Conservation (phyloP, 2,113 vertebrate species). For the Bombycilla garrulus region DNA sequence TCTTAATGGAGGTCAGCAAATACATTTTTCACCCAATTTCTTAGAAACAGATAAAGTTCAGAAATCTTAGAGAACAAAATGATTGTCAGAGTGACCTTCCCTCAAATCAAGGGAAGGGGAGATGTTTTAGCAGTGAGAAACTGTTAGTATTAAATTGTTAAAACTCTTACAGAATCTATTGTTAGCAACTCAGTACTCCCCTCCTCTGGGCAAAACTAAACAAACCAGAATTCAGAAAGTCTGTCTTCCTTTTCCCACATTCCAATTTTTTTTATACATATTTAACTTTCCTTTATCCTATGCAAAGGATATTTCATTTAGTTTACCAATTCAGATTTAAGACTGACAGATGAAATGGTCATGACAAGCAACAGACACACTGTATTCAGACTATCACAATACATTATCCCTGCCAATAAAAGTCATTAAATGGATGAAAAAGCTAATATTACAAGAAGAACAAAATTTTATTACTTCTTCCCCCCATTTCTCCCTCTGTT, state of each 20-base stretch:
- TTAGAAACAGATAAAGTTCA: neutral
- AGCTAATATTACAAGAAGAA: neutral
- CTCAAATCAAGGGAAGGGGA: neutral
- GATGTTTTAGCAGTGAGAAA: neutral
- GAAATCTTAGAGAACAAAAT: neutral
- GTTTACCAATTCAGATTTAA: neutral
- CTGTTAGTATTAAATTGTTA: neutral
- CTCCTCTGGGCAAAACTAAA: neutral
- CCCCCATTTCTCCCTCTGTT: fast-evolving
- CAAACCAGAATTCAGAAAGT: neutral
- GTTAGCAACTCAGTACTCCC: neutral
- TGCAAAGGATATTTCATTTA: neutral
- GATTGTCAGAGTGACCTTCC: neutral
- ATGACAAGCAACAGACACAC: neutral
- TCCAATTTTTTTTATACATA: neutral
- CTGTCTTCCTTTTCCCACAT: neutral
- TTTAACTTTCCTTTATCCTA: fast-evolving
- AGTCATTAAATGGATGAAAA: neutral
- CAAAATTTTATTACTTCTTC: neutral
- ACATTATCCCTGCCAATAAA: neutral
- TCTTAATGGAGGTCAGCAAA: neutral
- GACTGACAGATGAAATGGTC: neutral
- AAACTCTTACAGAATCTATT: neutral
- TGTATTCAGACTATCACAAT: neutral
- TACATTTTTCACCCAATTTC: neutral